phyloP scores from a whole-genome alignment of 2,113 vertebrate species.

The Cyphomyrus plagiostoma region DNA sequence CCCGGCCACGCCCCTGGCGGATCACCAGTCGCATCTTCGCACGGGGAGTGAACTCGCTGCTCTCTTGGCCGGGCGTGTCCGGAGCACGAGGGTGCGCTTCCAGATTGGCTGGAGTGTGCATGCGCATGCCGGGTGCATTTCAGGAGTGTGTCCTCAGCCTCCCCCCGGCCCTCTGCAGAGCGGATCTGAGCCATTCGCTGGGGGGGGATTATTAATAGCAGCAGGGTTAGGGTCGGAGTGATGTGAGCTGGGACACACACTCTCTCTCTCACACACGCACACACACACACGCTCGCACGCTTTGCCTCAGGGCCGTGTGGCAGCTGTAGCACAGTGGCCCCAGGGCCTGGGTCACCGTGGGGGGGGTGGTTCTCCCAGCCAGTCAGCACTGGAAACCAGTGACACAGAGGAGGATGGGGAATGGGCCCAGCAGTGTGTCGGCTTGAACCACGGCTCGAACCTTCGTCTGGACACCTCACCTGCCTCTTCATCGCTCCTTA shows the following conservation, averaged over 20 bases:
- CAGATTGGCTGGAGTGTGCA: slow-evolving; percentile 25
- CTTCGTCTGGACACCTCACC: neutral
- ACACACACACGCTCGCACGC: neutral
- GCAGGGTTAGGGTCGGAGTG: slow-evolving; percentile 25
- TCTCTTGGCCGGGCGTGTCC: neutral
- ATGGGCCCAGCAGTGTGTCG: slow-evolving; percentile 17
- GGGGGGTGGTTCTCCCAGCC: neutral
- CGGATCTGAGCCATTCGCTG: slow-evolving; percentile 38
- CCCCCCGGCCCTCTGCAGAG: slow-evolving; percentile 42
- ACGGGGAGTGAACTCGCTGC: neutral
- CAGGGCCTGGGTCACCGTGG: neutral
- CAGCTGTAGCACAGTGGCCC: neutral
- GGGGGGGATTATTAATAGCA: slow-evolving; percentile 50
- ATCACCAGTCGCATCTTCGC: neutral
- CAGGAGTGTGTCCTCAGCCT: slow-evolving; percentile 20
- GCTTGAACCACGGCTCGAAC: slow-evolving; percentile 23
- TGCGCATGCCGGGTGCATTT: slow-evolving; percentile 4
- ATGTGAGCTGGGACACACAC: slow-evolving; percentile 9
- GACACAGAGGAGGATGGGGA: neutral
- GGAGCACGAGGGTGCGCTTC: slow-evolving; percentile 20
- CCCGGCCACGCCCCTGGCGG: neutral
- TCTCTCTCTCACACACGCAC: neutral
- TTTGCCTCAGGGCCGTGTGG: neutral
- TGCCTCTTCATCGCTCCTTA: neutral
- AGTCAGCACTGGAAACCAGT: neutral